These are phyloP conservation scores for Ornithorhynchus anatinus DNA, from an alignment of 2,113 vertebrate genomes.

Conservation along the genomic window DNA sequence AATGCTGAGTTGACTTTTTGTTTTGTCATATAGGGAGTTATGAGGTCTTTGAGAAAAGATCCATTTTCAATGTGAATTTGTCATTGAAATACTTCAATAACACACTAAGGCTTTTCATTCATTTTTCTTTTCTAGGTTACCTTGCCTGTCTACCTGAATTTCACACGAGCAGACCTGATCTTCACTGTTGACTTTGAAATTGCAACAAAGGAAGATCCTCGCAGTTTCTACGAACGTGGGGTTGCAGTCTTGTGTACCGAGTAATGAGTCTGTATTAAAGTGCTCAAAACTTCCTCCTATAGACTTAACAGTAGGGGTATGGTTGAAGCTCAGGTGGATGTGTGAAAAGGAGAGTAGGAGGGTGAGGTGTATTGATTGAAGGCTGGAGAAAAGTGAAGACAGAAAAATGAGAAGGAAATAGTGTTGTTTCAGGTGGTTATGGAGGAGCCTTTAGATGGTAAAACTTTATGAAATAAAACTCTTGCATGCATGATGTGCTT, in stretches of 20 bases:
- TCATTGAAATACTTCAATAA: too few relatives aligned
- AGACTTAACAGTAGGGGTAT: background rate
- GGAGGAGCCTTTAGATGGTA: background rate
- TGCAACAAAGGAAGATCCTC: slow-evolving; percentile 93
- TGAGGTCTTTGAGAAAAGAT: too few relatives aligned
- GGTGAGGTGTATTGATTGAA: accelerated
- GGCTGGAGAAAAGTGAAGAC: accelerated
- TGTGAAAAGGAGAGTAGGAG: background rate
- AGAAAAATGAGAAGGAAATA: accelerated
- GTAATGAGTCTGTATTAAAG: slow-evolving; percentile 50
- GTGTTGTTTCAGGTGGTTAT: background rate
- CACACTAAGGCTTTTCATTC: background rate
- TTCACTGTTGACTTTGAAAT: slow-evolving; percentile 98
- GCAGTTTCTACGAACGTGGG: slow-evolving; percentile 95
- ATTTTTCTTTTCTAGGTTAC: slow-evolving; percentile 79
- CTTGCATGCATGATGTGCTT: slow-evolving; percentile 41
- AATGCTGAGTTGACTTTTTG: too few relatives aligned
- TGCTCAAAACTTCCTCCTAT: background rate
- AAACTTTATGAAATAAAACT: slow-evolving; percentile 55
- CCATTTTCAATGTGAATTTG: too few relatives aligned
- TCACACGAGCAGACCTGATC: slow-evolving; percentile 94
- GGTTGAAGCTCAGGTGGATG: background rate
- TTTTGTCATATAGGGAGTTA: too few relatives aligned
- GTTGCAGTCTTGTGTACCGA: slow-evolving; percentile 95
- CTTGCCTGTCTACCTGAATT: slow-evolving; percentile 96